Evolutionary conservation across 2,113 vertebrate genomes (phyloP).

Genomic region (Rousettus leschenaultii): DNA sequence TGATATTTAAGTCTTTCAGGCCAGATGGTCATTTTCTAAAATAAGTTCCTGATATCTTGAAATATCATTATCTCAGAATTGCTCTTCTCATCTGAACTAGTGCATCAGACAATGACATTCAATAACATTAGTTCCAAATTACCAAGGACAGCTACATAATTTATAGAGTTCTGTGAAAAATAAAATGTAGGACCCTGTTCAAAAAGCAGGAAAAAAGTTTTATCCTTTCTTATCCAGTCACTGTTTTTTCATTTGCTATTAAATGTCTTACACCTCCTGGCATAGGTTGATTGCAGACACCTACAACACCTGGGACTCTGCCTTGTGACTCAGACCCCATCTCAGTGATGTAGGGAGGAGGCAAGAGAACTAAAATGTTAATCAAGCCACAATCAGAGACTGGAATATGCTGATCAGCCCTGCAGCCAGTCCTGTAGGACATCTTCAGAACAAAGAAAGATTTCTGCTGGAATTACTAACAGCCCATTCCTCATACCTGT

Average conservation of each 20-base stretch:
- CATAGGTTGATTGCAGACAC: background rate
- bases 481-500: too few relatives aligned
- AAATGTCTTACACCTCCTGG: background rate
- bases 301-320: too few relatives aligned
- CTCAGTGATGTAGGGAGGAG: too few relatives aligned
- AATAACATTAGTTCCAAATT: background rate
- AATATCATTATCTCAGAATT: background rate
- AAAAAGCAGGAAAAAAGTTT: background rate
- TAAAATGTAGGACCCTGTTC: background rate
- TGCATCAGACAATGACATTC: background rate
- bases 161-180: background rate
- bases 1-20: background rate
- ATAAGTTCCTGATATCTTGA: background rate
- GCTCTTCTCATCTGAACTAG: background rate
- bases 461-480: too few relatives aligned
- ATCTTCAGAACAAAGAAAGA: too few relatives aligned
- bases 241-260: background rate
- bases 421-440: too few relatives aligned
- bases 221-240: background rate
- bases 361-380: too few relatives aligned
- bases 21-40: conserved; percentile 15
- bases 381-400: too few relatives aligned
- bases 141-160: background rate
- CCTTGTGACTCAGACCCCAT: background rate
- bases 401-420: too few relatives aligned